phyloP scores from a whole-genome alignment of 2,113 vertebrate species.

The Diphyllodes magnificus region DNA sequence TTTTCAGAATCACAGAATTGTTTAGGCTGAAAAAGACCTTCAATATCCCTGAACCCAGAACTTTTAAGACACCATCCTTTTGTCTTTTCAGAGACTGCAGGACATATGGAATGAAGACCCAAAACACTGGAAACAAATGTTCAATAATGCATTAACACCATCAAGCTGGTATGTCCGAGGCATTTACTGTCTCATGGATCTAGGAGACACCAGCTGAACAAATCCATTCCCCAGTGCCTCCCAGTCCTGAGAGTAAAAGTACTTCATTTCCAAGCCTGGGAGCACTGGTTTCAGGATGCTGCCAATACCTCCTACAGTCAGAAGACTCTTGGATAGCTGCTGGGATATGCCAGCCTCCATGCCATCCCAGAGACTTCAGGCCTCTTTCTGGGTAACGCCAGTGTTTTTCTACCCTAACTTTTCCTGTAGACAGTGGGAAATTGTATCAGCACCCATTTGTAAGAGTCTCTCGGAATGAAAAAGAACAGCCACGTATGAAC shows the following conservation, averaged over 20 bases:
- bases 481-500: accelerated
- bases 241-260: neutral
- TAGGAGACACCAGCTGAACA: neutral
- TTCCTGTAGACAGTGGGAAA: neutral
- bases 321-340: neutral
- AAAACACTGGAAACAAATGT: neutral
- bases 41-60: neutral
- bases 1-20: neutral
- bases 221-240: neutral
- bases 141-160: neutral
- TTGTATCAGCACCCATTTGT: neutral
- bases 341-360: neutral
- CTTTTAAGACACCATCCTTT: neutral
- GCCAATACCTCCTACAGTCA: neutral
- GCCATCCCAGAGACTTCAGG: neutral
- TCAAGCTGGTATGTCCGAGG: accelerated
- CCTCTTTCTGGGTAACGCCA: neutral
- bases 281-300: neutral
- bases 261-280: neutral
- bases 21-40: neutral
- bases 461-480: neutral
- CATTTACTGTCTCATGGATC: neutral
- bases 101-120: neutral
- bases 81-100: neutral
- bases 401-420: neutral